Evolutionary conservation across 2,797 vertebrate species (phyloP), one percentile per base, ranked within the genome.

Genomic region (Austrolebias charrua): DNA sequence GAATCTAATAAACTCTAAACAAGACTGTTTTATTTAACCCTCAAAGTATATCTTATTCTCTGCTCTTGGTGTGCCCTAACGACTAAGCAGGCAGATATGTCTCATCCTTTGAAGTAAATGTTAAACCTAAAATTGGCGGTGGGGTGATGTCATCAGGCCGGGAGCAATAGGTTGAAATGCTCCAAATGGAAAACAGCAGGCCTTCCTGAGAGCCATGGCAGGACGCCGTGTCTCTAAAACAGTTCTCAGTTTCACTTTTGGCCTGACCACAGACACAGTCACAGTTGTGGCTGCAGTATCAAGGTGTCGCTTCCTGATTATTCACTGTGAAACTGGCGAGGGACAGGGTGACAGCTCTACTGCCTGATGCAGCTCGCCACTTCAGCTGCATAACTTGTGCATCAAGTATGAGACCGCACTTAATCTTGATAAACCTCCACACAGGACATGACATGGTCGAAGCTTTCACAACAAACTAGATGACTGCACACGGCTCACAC

Each of bases 281-380:
- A 83, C 83, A 90, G 86, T 89, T 88, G 84, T 88, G 86, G 86
- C 82, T 88, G 76, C 87, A 84, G 84, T 80, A 84, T 88, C 80
- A 86, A 80, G 82, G 88, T 89, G 90, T 89, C 82, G 75, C 78
- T 90, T 91, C 87, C 88, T 90, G 90, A 90, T 89, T 90, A 90
- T 90, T 91, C 88, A 89, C 85, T 82, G 85, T 76, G 87, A 91
- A 91, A 90, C 88, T 81, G 81, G 56, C 60, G 81, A 73, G 66
- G 79, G 79, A 79, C 70, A 59, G 75, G 75, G 77, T 69, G 82
- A 86, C 78, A 72, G 73, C 85, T 89, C 81, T 76, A 63, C 64
- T 78, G 80, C 69, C 59, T 63, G 69, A 81, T 70, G 66, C 78
- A 67, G 73, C 76, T 75, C 63, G 50, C 73, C 74, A 71, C 83